Conservation (phyloP, 2,888 invertebrate species). For the Lissocephala sabroskyi region DNA sequence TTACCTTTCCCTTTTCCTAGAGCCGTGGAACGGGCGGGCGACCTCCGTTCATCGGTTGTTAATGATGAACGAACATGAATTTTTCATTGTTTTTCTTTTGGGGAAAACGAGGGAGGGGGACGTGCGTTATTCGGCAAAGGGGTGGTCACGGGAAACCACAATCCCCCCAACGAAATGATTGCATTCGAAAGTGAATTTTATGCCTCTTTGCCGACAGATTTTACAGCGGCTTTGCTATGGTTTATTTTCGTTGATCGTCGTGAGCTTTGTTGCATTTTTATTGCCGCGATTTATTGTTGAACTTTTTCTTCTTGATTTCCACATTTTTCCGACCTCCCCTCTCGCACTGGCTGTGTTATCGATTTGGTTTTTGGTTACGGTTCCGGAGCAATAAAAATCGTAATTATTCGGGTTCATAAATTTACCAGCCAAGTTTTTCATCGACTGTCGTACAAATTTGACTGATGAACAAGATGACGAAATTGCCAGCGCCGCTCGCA, state of each 20-base stretch:
- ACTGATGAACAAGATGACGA: slow-evolving; percentile 30
- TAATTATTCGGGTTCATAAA: slow-evolving; percentile 32
- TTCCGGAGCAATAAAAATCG: slow-evolving; percentile 25
- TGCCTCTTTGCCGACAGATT: slow-evolving; percentile 13
- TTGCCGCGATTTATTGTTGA: slow-evolving; percentile 31
- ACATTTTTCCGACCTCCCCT: no score
- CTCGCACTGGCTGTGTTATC: no score
- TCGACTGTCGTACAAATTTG: slow-evolving; percentile 4
- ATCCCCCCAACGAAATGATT: slow-evolving; percentile 27
- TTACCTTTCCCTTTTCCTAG: slow-evolving; percentile 44
- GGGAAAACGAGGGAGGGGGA: not conserved
- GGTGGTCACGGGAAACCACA: slow-evolving; percentile 7
- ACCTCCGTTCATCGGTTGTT: slow-evolving; percentile 22
- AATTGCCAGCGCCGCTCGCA: slow-evolving; percentile 14
- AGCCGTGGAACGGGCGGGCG: not conserved
- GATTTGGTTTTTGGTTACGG: slow-evolving; percentile 11
- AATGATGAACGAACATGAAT: slow-evolving; percentile 49
- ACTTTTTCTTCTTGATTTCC: slow-evolving; percentile 29
- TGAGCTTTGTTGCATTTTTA: slow-evolving; percentile 10
- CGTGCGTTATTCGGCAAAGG: slow-evolving; percentile 16
- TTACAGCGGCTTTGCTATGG: slow-evolving; percentile 13
- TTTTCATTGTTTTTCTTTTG: slow-evolving; percentile 34
- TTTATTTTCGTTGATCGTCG: slow-evolving; percentile 10
- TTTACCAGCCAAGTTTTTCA: slow-evolving; percentile 4
- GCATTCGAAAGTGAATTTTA: slow-evolving; percentile 38